Evolutionary conservation across 53 echinoderm and acorn worm species (phyloP), one percentile per base, ranked within the genome.

Genomic region (Holothuria scabra): DNA sequence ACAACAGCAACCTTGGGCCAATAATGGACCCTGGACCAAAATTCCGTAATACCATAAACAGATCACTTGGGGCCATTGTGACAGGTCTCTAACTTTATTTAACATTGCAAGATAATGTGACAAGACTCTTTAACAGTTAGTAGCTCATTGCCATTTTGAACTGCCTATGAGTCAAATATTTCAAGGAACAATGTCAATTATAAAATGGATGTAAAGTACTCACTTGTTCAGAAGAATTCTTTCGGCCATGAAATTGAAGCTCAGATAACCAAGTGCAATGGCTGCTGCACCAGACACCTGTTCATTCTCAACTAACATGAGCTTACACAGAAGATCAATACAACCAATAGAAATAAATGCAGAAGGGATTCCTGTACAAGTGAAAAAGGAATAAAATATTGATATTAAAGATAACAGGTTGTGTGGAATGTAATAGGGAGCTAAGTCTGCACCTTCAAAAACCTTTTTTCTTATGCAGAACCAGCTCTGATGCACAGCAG

Each of bases 241-340:
- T 72, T 97, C 97, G 21, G 97, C 97, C 81, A 90, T 94, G 74
- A 92, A 94, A 76, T 97, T 97, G 85, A 83, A 97, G 85, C 94
- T 97, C 30, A 97, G 91, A 75, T 94, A 97, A 20, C 97, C 97
- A 41, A 97, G 92, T 12, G 97, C 92, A 18, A 97, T 91, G 70
- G 97, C 97, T 23, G 97, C 92, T 19, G 90, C 90, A 41, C 97
- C 97, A 57, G 92, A 79, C 12, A 92, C 94, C 62, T 97, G 97
- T 80, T 97, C 97, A 66, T 92, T 92, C 74, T 94, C 94, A 35
- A 84, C 80, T 60, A 92, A 84, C 90, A 97, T 88, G 76, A 92
- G 74, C n/a, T 76, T 80, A 67, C 94, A 97, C 26, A 97, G 87
- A n/a, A 87, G 78, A 34, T 89, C 84, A 16, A 97, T 84, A 24